Percentiles rank a stretch among this genome's conserved stretches.
Conservation (phyloP, 1,140 invertebrate genomes). For the Drosophila subpulchrella region DNA sequence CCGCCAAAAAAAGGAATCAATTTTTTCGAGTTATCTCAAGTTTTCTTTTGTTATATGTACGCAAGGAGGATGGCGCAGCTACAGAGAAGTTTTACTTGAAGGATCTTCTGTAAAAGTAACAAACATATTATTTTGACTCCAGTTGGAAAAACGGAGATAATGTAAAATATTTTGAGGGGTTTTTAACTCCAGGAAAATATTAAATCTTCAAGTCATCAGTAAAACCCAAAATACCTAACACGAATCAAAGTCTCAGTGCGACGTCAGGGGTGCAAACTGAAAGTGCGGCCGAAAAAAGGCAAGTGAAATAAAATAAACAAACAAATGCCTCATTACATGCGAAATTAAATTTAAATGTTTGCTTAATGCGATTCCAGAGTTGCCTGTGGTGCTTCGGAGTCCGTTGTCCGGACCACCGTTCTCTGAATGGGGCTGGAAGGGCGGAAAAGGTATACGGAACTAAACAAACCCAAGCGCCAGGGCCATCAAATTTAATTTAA, state of each 20-base stretch:
- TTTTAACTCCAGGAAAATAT: slow-evolving; percentile 22
- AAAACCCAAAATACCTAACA: slow-evolving; percentile 26
- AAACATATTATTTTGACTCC: neutral
- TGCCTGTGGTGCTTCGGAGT: slow-evolving; percentile 45
- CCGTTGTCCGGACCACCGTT: slow-evolving; percentile 14
- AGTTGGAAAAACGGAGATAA: neutral
- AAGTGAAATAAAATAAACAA: slow-evolving; percentile 74
- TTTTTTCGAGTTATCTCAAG: slow-evolving; percentile 10
- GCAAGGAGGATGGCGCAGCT: neutral
- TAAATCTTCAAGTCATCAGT: slow-evolving; percentile 15
- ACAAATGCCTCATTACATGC: slow-evolving; percentile 84
- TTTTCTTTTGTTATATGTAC: slow-evolving; percentile 9
- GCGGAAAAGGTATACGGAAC: slow-evolving; percentile 55
- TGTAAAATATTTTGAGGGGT: neutral
- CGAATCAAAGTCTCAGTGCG: slow-evolving; percentile 25
- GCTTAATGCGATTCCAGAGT: slow-evolving; percentile 81
- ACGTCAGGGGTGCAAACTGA: slow-evolving; percentile 8
- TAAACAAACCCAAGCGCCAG: slow-evolving; percentile 68
- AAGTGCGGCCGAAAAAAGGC: slow-evolving; percentile 21
- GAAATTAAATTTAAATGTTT: slow-evolving; percentile 85
- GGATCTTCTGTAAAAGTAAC: neutral
- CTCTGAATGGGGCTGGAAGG: slow-evolving; percentile 21
- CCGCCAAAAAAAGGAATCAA: slow-evolving; percentile 16
- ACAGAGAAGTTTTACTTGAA: neutral
- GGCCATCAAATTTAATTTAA: slow-evolving; percentile 81